Evolutionary conservation across 1,140 invertebrate genomes (phyloP).

Genomic region (Phymastichus coffea): DNA sequence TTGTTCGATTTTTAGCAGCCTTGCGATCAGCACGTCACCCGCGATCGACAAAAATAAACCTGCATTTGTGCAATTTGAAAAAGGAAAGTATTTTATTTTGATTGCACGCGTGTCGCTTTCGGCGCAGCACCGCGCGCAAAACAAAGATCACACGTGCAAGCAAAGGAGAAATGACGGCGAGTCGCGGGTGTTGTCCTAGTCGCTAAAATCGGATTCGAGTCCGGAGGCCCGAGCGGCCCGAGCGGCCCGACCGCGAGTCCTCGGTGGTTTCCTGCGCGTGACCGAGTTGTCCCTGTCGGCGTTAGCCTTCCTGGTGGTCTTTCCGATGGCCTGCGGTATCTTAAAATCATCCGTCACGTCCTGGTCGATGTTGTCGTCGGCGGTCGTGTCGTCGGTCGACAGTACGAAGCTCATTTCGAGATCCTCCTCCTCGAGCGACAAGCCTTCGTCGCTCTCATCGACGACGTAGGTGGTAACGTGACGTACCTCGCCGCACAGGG

Average conservation of each 20-base stretch:
- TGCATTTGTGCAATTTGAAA: too few relatives aligned
- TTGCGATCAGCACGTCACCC: too few relatives aligned
- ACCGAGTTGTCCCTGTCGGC: neutral
- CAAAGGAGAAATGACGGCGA: too few relatives aligned
- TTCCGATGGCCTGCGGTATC: conserved; percentile 29
- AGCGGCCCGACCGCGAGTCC: conserved; percentile 16
- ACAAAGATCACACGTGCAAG: too few relatives aligned
- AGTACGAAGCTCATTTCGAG: neutral
- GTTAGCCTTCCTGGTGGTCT: conserved; percentile 25
- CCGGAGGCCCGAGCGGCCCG: conserved; percentile 17
- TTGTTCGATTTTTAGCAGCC: too few relatives aligned
- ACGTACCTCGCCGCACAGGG: neutral
- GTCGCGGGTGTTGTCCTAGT: too few relatives aligned
- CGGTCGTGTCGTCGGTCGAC: conserved; percentile 7
- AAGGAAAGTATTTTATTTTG: too few relatives aligned
- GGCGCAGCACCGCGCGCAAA: too few relatives aligned
- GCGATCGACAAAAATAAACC: too few relatives aligned
- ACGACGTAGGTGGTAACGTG: neutral
- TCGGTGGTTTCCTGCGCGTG: conserved; percentile 12
- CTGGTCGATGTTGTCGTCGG: conserved; percentile 16
- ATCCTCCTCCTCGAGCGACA: conserved; percentile 21
- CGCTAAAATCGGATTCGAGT: conserved; percentile 34
- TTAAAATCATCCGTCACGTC: conserved; percentile 37
- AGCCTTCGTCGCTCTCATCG: conserved; percentile 1
- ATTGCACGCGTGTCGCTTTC: too few relatives aligned